Evolutionary conservation across 35 echinoderm and acorn worm species (phyloP), one percentile per base, ranked within the genome.

Genomic region (Anneissia japonica): DNA sequence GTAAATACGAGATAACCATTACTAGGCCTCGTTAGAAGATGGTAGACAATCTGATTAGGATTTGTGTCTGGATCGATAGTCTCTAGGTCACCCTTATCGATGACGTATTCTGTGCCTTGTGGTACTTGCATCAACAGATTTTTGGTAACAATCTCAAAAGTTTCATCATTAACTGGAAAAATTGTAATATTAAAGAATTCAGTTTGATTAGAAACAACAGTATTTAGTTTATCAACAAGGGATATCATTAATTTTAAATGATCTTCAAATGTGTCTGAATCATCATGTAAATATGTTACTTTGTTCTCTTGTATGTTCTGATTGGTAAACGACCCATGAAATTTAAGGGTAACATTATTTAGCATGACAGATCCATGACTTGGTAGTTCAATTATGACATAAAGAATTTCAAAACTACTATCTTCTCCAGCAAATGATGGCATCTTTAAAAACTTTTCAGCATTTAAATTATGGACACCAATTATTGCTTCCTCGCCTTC

Each of bases 91-190:
- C 84, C 36, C 33, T 83, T 38, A n/a, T 83, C 87, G 29, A 99
- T 46, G 6, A 91, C 37, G 23, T 91, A 84, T 1, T 83, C 35
- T 34, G 83, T 36, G 0, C 96, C 96, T 77, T 99, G 96, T 32
- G 84, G 79, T 17, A 99, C 73, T 34, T 84, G 39, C 86, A 94
- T 89, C 21, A 85, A 79, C 30, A 93, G 73, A 13, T 86, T 74
- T 11, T 79, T 34, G 31, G 96, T 99, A 83, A 94, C 64, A 46
- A 99, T 80, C 26, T 46, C 38, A 85, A 99, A 94, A 17, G 77
- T 82, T 26, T 94, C 92, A 87, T 99, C 96, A 84, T 99, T 99
- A 30, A 99, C 78, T 30, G 96, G 96, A 46, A 83, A 41, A 46
- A 99, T 75, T 3, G 37, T 72, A 10, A 99, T 87, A 34, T 86